phyloP scores from a whole-genome alignment of 2,113 vertebrate genomes.

The Spea multiplicata region DNA sequence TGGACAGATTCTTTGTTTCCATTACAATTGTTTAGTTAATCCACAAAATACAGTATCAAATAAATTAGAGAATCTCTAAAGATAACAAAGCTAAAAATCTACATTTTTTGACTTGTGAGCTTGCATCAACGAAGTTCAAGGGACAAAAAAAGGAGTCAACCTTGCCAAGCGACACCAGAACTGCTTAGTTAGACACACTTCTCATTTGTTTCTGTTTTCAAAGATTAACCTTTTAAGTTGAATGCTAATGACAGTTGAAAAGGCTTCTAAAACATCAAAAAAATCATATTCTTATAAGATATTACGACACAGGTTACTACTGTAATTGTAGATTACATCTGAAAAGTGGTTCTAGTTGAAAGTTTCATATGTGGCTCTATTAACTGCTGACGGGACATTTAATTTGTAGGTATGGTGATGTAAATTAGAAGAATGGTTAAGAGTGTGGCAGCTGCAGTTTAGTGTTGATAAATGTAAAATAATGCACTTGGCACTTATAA shows the following conservation, averaged over 20 bases:
- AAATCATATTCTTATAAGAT: background rate
- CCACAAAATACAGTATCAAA: background rate
- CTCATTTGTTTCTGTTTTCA: conserved; percentile 9
- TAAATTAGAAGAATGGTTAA: no score
- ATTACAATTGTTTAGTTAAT: conserved; percentile 31
- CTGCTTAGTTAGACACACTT: conserved; percentile 24
- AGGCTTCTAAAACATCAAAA: background rate
- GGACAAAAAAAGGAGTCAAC: background rate
- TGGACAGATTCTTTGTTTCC: background rate
- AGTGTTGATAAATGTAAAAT: no score
- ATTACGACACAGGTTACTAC: no score
- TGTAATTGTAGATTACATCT: no score
- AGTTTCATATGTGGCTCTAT: no score
- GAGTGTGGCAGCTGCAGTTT: no score
- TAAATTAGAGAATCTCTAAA: background rate
- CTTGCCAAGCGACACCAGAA: conserved; percentile 4
- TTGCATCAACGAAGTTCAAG: conserved; percentile 17
- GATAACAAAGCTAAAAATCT: conserved; percentile 3
- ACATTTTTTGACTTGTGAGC: background rate
- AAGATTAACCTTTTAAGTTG: background rate
- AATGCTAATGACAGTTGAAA: background rate
- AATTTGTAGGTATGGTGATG: no score
- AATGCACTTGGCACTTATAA: no score
- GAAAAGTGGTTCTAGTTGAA: no score
- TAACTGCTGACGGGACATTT: no score